Percentiles rank a stretch among this genome's conserved stretches.
phyloP scores from a whole-genome alignment of 1,140 invertebrate species.

The Drosophila auraria region DNA sequence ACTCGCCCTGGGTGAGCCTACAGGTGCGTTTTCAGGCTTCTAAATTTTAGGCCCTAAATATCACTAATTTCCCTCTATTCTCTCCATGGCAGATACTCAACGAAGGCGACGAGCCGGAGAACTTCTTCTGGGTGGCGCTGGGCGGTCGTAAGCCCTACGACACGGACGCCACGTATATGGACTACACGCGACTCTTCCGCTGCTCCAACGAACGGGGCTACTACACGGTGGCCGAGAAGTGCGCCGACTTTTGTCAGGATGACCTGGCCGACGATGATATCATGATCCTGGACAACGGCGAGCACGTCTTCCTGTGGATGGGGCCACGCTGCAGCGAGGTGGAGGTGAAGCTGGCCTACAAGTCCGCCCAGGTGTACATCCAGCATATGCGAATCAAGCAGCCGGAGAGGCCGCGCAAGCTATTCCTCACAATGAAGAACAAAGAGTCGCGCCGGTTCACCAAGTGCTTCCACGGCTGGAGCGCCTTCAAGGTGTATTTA shows the following conservation, averaged over 20 bases:
- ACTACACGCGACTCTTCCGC: constrained; percentile 97
- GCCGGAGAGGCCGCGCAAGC: constrained; percentile 94
- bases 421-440: constrained; percentile 98
- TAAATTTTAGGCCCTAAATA: no score
- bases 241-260: constrained; percentile 99
- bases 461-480: constrained; percentile 99
- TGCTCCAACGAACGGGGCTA: constrained; percentile 99
- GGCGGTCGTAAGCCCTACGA: constrained; percentile 97
- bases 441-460: constrained; percentile 97
- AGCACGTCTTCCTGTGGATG: constrained; percentile 99
- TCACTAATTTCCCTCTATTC: no score
- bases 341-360: constrained; percentile 99
- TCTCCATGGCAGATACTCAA: constrained; percentile 89
- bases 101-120: constrained; percentile 99
- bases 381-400: constrained; percentile 98
- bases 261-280: constrained; percentile 99
- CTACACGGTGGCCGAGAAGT: constrained; percentile 99
- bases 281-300: constrained; percentile 99
- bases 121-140: constrained; percentile 99
- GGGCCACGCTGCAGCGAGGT: constrained; percentile 98
- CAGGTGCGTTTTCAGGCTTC: constrained; percentile 85
- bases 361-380: constrained; percentile 99
- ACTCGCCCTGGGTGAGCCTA: constrained; percentile 94
- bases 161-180: constrained; percentile 95
- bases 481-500: constrained; percentile 75